phyloP scores from a whole-genome alignment of 2,113 vertebrate genomes.

The cattle (Bos taurus) region ARS-UCD2.0 NC_037331.1:96883501-96884000 shows the following conservation, averaged over 20 bases:
- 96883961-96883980: not conserved
- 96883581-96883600: not conserved
- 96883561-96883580: not conserved
- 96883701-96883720: not conserved
- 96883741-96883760: not conserved
- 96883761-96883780: not conserved
- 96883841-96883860: not conserved
- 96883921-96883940: not conserved
- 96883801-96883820: not conserved
- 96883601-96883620: not conserved
- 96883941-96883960: not conserved
- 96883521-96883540: not conserved
- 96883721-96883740: not conserved
- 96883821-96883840: not conserved
- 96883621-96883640: not conserved
- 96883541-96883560: not conserved
- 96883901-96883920: not conserved
- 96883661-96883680: not conserved
- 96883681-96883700: not conserved
- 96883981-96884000: not conserved
- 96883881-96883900: not conserved
- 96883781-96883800: not conserved
- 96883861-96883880: not conserved
- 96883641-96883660: not conserved
- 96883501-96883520: not conserved